These are phyloP conservation scores for Temnothorax longispinosus DNA, from an alignment of 1,140 invertebrate genomes.

Conservation along the genomic window DNA sequence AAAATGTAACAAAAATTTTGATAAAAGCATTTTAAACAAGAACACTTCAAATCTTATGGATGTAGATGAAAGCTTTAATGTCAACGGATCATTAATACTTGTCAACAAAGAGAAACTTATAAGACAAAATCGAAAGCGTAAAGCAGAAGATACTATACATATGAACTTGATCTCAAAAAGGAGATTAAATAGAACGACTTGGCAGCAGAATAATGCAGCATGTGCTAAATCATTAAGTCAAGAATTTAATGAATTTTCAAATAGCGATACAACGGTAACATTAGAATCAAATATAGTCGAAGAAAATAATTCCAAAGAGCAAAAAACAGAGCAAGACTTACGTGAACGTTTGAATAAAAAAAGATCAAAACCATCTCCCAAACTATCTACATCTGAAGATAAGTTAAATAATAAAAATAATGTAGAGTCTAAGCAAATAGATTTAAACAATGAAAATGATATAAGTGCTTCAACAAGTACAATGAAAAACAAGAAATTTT, in stretches of 20 bases:
- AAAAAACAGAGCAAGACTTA: neutral
- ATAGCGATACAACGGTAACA: neutral
- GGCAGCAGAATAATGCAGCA: neutral
- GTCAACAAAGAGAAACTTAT: neutral
- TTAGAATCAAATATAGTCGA: neutral
- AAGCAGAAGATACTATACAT: neutral
- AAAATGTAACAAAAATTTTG: neutral
- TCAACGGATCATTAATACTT: neutral
- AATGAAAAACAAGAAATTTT: neutral
- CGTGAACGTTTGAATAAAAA: conserved; percentile 39
- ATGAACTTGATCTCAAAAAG: neutral
- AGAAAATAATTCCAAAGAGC: neutral
- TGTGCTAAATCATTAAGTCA: neutral
- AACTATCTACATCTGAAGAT: neutral
- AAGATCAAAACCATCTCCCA: neutral
- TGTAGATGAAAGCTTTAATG: neutral
- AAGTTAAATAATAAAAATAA: neutral
- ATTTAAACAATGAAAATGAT: neutral
- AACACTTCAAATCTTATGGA: neutral
- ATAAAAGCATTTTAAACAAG: neutral
- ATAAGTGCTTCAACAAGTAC: neutral
- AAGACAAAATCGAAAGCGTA: neutral
- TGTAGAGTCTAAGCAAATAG: neutral
- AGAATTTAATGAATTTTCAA: neutral
- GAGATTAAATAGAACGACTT: conserved; percentile 24